Evolutionary conservation across 2,888 invertebrate genomes (phyloP).

Genomic region (Papilio protenor): DNA sequence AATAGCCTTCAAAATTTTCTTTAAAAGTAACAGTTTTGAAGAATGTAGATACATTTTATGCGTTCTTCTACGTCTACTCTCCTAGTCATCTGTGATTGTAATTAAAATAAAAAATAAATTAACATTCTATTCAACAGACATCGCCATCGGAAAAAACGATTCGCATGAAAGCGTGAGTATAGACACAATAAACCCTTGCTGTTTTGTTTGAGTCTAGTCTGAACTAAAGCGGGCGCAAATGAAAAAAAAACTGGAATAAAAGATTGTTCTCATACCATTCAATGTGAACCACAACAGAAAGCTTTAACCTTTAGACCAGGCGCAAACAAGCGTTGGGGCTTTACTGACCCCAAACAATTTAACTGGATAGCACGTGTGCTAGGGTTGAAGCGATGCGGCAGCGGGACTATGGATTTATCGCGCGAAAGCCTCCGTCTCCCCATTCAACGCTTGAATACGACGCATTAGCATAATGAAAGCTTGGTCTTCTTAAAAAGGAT

Average conservation of each 20-base stretch:
- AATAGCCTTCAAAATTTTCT: background rate
- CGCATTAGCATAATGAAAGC: constrained; percentile 44
- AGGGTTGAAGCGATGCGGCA: constrained; percentile 32
- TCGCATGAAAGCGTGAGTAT: background rate
- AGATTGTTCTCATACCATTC: constrained; percentile 27
- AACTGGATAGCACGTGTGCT: constrained; percentile 22
- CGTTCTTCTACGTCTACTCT: background rate
- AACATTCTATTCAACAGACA: background rate
- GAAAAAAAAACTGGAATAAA: constrained; percentile 17
- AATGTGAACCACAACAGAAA: background rate
- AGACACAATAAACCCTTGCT: constrained; percentile 14
- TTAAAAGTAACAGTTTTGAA: background rate
- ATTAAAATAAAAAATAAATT: background rate
- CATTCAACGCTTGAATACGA: constrained; percentile 38
- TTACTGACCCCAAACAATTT: constrained; percentile 40
- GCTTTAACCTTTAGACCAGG: constrained; percentile 26
- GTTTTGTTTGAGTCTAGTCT: constrained; percentile 25
- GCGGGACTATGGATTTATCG: constrained; percentile 36
- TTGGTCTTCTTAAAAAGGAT: constrained; percentile 39
- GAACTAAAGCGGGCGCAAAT: constrained; percentile 4
- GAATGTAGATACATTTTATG: background rate
- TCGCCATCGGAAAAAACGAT: background rate
- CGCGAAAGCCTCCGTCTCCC: constrained; percentile 36
- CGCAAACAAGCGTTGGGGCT: constrained; percentile 34
- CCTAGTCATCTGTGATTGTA: background rate